These are phyloP conservation scores for Muscina levida DNA, from an alignment of 2,888 invertebrate species.

Conservation along the genomic window DNA sequence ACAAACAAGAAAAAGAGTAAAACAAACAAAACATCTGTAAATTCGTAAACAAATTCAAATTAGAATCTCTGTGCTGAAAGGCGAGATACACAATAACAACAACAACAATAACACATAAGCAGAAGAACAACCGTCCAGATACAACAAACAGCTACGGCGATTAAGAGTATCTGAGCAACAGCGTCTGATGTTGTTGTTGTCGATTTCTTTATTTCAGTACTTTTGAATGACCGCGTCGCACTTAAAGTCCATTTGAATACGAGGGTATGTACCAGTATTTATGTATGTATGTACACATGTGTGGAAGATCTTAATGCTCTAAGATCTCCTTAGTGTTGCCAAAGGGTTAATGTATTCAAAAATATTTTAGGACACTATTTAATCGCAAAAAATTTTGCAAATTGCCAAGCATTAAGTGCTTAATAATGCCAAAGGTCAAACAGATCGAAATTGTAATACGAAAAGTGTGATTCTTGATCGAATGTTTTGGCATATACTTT, in stretches of 20 bases:
- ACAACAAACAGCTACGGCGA: constrained; percentile 5
- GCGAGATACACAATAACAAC: constrained; percentile 25
- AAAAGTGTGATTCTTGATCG: too few species aligned
- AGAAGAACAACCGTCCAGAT: neutral
- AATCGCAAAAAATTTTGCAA: too few species aligned
- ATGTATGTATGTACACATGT: too few species aligned
- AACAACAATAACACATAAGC: neutral
- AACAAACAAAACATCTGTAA: constrained; percentile 36
- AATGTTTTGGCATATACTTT: too few species aligned
- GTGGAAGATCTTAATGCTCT: too few species aligned
- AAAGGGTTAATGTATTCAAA: too few species aligned
- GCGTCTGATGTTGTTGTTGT: neutral
- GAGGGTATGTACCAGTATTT: too few species aligned
- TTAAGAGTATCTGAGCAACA: constrained; percentile 13
- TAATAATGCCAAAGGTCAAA: too few species aligned
- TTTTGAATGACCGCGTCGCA: constrained; percentile 4
- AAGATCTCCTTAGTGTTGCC: too few species aligned
- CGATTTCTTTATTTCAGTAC: neutral
- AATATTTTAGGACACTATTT: too few species aligned
- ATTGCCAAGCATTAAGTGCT: too few species aligned
- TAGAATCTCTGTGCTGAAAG: constrained; percentile 17
- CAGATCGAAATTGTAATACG: too few species aligned
- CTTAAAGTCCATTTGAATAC: neutral
- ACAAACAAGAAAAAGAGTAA: neutral
- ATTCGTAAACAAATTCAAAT: constrained; percentile 46